These are phyloP conservation scores for Poecile montanus DNA, from an alignment of 2,797 vertebrate species.

Conservation along the genomic window DNA sequence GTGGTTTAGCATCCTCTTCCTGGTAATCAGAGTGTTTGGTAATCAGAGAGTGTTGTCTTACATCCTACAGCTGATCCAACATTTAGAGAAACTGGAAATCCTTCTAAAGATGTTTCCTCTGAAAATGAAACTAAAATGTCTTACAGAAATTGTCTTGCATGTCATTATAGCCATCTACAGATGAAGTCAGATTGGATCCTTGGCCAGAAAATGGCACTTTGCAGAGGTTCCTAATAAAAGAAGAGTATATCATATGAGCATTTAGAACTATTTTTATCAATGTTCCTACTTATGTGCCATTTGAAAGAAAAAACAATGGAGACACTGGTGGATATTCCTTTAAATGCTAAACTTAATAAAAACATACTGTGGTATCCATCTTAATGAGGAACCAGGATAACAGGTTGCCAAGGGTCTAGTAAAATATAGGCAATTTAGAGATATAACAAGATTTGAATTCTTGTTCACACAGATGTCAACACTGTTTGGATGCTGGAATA, in stretches of 20 bases:
- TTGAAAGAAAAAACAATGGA: background rate
- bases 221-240: background rate
- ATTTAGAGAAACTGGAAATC: constrained; percentile 38
- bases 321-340: background rate
- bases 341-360: background rate
- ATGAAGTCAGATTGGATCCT: background rate
- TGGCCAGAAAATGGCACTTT: background rate
- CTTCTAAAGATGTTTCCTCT: constrained; percentile 39
- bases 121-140: constrained; percentile 57
- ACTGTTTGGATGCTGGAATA: background rate
- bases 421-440: background rate
- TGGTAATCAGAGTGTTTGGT: background rate
- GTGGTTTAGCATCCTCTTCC: constrained; percentile 57
- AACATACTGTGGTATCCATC: background rate
- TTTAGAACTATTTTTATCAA: background rate
- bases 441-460: background rate
- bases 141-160: background rate
- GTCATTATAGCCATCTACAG: background rate
- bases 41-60: background rate
- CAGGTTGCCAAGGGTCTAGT: background rate
- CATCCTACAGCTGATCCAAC: background rate
- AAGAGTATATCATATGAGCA: background rate
- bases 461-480: background rate
- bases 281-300: background rate
- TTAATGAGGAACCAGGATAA: background rate